These are phyloP conservation scores for Girardia tigrina DNA, from an alignment of 2,888 invertebrate species.

Conservation along the genomic window DNA sequence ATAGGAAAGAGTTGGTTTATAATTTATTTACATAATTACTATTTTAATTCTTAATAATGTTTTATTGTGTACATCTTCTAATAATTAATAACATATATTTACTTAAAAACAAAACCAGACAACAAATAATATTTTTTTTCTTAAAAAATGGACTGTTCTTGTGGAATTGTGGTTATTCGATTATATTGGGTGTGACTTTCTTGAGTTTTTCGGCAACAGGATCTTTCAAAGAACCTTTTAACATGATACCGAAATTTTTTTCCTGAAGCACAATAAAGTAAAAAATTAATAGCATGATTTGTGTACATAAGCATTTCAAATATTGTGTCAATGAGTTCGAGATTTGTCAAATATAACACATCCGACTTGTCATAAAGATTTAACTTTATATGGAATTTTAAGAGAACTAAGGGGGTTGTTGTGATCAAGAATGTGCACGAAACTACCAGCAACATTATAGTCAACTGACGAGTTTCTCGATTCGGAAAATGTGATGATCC, in stretches of 20 bases:
- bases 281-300: conserved; percentile 27
- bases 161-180: neutral
- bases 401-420: conserved; percentile 16
- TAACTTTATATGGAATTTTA: neutral
- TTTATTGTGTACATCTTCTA: no score
- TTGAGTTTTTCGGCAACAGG: neutral
- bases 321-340: neutral
- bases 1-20: no score
- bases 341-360: neutral
- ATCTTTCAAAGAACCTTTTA: neutral
- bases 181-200: neutral
- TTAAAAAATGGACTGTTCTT: neutral
- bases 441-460: conserved; percentile 27
- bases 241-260: conserved; percentile 18
- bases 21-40: no score
- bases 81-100: no score
- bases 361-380: neutral
- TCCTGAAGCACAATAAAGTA: conserved; percentile 24
- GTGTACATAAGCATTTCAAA: conserved; percentile 28
- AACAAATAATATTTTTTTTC: no score
- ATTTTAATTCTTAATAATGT: no score
- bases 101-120: no score
- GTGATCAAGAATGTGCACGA: neutral
- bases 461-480: neutral
- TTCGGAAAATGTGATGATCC: neutral